These are phyloP conservation scores for Lacerta agilis DNA, from an alignment of 2,797 vertebrate genomes.

Conservation along the genomic window DNA sequence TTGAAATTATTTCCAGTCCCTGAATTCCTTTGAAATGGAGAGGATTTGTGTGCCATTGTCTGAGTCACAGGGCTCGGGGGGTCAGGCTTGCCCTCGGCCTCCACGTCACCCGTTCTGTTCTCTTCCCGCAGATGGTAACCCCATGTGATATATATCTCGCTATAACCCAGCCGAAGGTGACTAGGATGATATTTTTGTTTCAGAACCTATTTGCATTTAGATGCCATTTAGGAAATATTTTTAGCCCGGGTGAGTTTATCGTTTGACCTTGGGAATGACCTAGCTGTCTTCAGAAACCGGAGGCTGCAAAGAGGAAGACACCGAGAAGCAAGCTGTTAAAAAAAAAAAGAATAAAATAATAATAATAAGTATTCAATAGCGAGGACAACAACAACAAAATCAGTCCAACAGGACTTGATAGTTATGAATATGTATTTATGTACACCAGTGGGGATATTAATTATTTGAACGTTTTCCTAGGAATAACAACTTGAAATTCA, in stretches of 20 bases:
- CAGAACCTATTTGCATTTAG: slow-evolving; percentile 35
- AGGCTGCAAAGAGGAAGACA: neutral
- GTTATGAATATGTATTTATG: slow-evolving; percentile 53
- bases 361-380: neutral
- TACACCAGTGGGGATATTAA: slow-evolving; percentile 49
- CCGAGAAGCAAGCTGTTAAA: neutral
- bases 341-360: neutral
- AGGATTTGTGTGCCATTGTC: neutral
- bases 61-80: neutral
- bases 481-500: slow-evolving; percentile 61
- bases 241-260: slow-evolving; percentile 5
- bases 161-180: slow-evolving; percentile 7
- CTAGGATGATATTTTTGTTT: slow-evolving; percentile 12
- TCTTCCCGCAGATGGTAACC: neutral
- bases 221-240: slow-evolving; percentile 36
- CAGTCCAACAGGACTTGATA: slow-evolving; percentile 1
- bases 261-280: neutral
- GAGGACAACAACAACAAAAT: slow-evolving; percentile 29
- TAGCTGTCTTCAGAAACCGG: neutral
- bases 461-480: slow-evolving; percentile 60
- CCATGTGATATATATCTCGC: slow-evolving; percentile 1
- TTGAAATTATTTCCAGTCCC: no score
- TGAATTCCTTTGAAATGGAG: neutral
- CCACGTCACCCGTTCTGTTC: neutral
- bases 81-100: neutral